Evolutionary conservation across 1,140 invertebrate species (phyloP), one percentile per base, ranked within the genome.

Genomic region (Aricia agestis): DNA sequence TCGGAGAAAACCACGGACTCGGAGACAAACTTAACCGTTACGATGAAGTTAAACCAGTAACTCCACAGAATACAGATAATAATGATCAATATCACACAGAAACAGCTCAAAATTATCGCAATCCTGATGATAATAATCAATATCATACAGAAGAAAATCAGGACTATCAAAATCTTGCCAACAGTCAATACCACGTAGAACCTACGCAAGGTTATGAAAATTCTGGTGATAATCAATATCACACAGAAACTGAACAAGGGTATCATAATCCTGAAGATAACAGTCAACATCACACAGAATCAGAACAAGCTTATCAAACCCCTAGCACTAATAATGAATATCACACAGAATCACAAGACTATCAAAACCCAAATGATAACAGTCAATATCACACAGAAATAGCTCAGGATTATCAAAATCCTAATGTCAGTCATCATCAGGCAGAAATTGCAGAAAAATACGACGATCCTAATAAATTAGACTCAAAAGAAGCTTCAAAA

Each of bases 1-100:
- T 80, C 79, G 59, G 76, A 80, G 52, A 72, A 67, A 72, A 77
- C 74, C 41, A 66, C 67, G 67, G 76, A 69, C 52, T 74, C 74
- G 67, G 74, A 77, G 65, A 76, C 72, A 66, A 67, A 68, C n/a
- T 68, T 74, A 68, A 72, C 73, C 52, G 74, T 69, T 69, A 78
- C 69, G 66, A 74, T 66, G 18, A 66, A 72, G 41, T 59, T 68
- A 25, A 66, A 71, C 45, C 70, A 57, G 41, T 75, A 75, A 58
- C 18, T 19, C 9, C 71, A 69, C 52, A 72, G 13, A 58, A 42
- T 19, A 65, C 59, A 72, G 13, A 36, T 32, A 67, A 9, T 61
- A 52, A 66, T 11, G 63, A 71, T 13, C 32, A 61, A 3, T 65
- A 61, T 61, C 65, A 72, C 15, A 45, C 11, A 25, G 61, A 68